Evolutionary conservation across 2,888 invertebrate genomes (phyloP), one percentile per base, ranked within the genome.

Genomic region (Liposcelis brunnea): DNA sequence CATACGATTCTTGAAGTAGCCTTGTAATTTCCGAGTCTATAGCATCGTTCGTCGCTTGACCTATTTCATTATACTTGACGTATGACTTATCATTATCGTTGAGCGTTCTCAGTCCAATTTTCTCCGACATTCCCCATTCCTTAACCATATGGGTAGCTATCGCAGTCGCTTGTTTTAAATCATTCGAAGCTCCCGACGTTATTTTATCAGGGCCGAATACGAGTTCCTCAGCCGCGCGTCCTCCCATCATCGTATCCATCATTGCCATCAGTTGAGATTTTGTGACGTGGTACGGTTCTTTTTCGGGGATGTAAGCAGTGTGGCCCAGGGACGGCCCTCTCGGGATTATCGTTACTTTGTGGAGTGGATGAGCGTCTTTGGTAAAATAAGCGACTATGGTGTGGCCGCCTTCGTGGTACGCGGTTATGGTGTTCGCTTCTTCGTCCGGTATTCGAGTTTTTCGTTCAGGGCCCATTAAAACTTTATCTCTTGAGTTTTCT

Each of bases 191-290:
- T 69, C 86, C 91, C n/a, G 90, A 85, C 0, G 95, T 95, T 50
- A 97, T 83, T 68, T 89, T 89, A 3, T 98, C 95, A 0, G 76
- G 68, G 0, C 98, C 98, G 64, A 93, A 97, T 51, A 93, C 77
- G 5, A 99, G 65, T 61, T 99, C 97, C 65, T 98, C 98, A 0
- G 95, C 98, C 0, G 93, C 97, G 49, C 97, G 72, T 1, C 98
- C 98, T 0, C 97, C 98, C 94, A 99, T 94, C 75, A 86, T 80
- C 1, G 90, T 85, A 65, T 98, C 98, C 81, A 99, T 83, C 71
- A 78, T 78, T 0, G 97, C 97, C 35, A 93, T 67, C 53, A 98
- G 66, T 62, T 97, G 89, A 15, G 84, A 72, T 61, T 87, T 87
- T 1, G 90, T 90, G 26, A 80, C 75, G 60, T 89, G 87, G 63